These are phyloP conservation scores for Dromiciops gliroides DNA, from an alignment of 2,113 vertebrate species.

Conservation along the genomic window DNA sequence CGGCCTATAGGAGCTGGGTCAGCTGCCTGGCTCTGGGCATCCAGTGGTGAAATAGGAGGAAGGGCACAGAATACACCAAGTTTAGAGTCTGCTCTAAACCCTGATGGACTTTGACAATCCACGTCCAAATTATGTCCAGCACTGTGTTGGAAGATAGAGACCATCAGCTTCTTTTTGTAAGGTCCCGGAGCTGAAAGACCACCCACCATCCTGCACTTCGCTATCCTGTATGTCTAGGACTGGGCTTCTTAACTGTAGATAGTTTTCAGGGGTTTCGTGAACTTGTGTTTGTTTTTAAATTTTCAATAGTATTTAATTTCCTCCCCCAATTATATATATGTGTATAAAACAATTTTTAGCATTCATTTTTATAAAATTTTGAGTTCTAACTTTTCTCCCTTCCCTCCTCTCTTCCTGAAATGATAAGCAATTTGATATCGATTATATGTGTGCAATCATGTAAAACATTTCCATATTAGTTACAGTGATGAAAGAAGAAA, in stretches of 20 bases:
- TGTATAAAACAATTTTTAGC: neutral
- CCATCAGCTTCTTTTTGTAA: neutral
- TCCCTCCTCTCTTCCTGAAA: neutral
- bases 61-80: neutral
- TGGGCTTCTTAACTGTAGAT: neutral
- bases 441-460: neutral
- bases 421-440: neutral
- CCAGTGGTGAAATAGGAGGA: neutral
- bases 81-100: neutral
- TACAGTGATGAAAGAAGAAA: neutral
- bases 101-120: neutral
- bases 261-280: neutral
- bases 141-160: neutral
- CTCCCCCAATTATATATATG: neutral
- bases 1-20: neutral
- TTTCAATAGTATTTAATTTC: neutral
- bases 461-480: neutral
- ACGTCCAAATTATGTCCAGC: neutral
- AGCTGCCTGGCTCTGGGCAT: neutral
- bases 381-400: neutral
- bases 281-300: neutral
- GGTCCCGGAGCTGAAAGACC: neutral
- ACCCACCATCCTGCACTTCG: neutral
- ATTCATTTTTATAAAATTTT: neutral
- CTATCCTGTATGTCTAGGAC: neutral